A percentile compares a stretch with the other conserved stretches of the same genome.
Conservation (phyloP, 2,888 invertebrate species). For the Cataglyphis cursor region DNA sequence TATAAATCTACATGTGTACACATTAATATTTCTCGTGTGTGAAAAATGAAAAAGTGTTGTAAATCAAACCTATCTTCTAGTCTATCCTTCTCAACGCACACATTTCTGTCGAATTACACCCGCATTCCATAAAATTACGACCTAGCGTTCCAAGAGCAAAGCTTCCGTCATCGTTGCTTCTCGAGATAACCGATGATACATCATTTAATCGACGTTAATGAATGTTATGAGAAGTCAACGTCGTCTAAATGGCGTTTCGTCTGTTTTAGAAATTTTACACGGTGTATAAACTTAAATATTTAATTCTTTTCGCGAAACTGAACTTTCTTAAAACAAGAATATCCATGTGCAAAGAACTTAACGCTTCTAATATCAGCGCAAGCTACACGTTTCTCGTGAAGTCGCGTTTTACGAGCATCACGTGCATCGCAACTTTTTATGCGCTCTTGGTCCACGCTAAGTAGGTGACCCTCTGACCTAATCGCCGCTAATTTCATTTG, state of each 20-base stretch:
- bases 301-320: neutral
- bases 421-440: constrained; percentile 28
- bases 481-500: constrained; percentile 77
- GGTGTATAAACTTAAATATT: neutral
- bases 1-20: no score
- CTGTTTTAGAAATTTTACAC: constrained; percentile 4
- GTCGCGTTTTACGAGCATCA: neutral
- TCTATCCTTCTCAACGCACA: neutral
- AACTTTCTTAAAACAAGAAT: neutral
- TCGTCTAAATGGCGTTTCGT: neutral
- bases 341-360: neutral
- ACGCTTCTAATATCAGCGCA: neutral
- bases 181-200: constrained; percentile 45
- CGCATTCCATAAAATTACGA: constrained; percentile 40
- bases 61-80: neutral
- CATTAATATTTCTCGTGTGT: neutral
- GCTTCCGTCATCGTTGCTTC: constrained; percentile 37
- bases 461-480: constrained; percentile 77
- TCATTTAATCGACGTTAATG: constrained; percentile 38
- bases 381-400: neutral
- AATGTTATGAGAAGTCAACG: constrained; percentile 23
- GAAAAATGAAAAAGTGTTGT: neutral
- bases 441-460: constrained; percentile 69
- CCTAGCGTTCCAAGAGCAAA: constrained; percentile 28
- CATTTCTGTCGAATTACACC: constrained; percentile 12